Evolutionary conservation across 30 jellyfish, hydroid and myxozoan genomes (phyloP).

Genomic region (Sanderia malayensis): DNA sequence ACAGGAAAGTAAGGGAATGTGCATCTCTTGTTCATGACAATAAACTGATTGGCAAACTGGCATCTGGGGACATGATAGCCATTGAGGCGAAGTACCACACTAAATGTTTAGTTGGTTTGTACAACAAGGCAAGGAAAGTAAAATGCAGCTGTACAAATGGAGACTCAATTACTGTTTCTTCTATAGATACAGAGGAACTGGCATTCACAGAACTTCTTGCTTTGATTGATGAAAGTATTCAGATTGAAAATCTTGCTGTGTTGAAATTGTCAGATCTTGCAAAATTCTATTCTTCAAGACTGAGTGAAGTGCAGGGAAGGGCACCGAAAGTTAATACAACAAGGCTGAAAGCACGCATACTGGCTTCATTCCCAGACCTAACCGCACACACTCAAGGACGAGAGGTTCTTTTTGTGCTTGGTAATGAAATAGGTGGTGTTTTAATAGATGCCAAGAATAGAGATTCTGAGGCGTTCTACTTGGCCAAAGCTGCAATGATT

Average conservation of each 20-base stretch:
- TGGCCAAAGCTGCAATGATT: slow-evolving; percentile 19
- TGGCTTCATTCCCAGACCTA: slow-evolving; percentile 15
- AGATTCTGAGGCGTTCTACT: slow-evolving; percentile 2
- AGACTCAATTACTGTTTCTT: too few relatives aligned
- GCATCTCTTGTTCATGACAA: not conserved
- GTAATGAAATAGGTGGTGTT: slow-evolving; percentile 1
- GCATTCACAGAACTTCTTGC: not conserved
- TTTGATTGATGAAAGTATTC: not conserved
- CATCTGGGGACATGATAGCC: slow-evolving; percentile 10
- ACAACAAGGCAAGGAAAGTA: slow-evolving; percentile 11
- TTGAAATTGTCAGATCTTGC: too few relatives aligned
- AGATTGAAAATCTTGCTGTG: not conserved
- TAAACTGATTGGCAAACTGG: not conserved
- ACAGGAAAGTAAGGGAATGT: not conserved
- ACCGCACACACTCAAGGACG: slow-evolving; percentile 22
- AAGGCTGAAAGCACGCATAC: slow-evolving; percentile 25
- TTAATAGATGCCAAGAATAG: not conserved
- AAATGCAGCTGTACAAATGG: too few relatives aligned
- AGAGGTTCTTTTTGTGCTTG: slow-evolving; percentile 12
- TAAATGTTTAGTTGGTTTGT: not conserved
- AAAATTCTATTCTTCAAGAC: too few relatives aligned
- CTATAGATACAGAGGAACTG: too few relatives aligned
- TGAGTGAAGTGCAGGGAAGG: too few relatives aligned
- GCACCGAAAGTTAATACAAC: slow-evolving; percentile 50
- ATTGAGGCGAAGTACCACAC: slow-evolving; percentile 15